Conservation (phyloP, 2,888 invertebrate genomes). For the Sphecodes monilicornis region DNA sequence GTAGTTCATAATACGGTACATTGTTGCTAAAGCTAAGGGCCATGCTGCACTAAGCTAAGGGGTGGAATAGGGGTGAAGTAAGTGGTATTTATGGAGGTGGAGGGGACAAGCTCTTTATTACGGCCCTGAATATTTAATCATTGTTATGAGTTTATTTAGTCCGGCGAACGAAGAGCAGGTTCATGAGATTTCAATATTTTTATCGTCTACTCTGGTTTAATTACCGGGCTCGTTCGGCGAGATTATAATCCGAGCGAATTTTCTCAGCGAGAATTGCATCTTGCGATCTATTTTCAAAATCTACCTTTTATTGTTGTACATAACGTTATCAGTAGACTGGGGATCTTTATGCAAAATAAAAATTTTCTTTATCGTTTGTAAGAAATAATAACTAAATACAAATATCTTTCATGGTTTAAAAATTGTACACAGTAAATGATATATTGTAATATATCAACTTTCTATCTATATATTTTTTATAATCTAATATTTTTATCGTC, state of each 20-base stretch:
- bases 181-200: conserved; percentile 39
- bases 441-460: no score
- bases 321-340: no score
- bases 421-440: no score
- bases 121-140: conserved; percentile 81
- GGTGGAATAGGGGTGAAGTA: conserved; percentile 69
- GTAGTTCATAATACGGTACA: conserved; percentile 79
- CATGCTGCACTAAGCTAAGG: conserved; percentile 74
- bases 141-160: conserved; percentile 81
- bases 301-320: no score
- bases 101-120: conserved; percentile 75
- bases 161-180: conserved; percentile 42
- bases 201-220: conserved; percentile 6
- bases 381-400: no score
- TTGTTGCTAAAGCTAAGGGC: conserved; percentile 79
- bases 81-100: conserved; percentile 71
- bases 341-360: no score
- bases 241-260: conserved; percentile 16
- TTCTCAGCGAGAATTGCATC: not conserved
- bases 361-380: no score
- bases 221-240: not conserved
- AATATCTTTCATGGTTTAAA: no score
- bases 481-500: conserved; percentile 26
- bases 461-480: no score
- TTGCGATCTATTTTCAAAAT: not conserved